Percentiles rank a stretch among this genome's conserved stretches.
Conservation (phyloP, 2,113 vertebrate genomes). For the Atherinomorus stipes region DNA sequence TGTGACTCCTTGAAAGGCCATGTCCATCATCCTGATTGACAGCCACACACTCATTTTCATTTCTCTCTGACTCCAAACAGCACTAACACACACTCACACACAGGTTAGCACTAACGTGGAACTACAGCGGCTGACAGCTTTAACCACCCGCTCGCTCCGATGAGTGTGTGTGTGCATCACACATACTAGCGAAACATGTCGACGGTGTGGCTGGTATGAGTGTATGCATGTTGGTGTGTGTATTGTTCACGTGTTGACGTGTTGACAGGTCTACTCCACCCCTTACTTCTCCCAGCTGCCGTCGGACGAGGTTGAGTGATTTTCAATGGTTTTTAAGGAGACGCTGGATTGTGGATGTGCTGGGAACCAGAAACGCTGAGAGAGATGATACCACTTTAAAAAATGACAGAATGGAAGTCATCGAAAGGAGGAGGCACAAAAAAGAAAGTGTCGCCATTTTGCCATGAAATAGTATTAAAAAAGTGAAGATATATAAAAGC, state of each 20-base stretch:
- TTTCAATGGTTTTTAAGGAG: constrained; percentile 74
- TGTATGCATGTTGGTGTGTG: constrained; percentile 31
- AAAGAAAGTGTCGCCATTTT: not conserved
- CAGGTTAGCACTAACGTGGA: constrained; percentile 60
- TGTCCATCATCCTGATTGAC: constrained; percentile 80
- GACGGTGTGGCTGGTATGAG: constrained; percentile 28
- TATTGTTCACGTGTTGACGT: constrained; percentile 68
- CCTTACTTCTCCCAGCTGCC: constrained; percentile 76
- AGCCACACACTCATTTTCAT: constrained; percentile 47
- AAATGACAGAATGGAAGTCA: constrained; percentile 40
- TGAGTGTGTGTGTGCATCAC: constrained; percentile 7
- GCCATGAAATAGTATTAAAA: too few relatives aligned
- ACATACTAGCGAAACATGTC: constrained; percentile 26
- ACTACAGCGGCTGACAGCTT: constrained; percentile 34
- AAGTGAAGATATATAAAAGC: too few relatives aligned
- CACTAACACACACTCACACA: constrained; percentile 9
- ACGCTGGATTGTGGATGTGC: constrained; percentile 47
- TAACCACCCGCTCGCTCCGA: constrained; percentile 7
- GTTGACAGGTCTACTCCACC: constrained; percentile 79
- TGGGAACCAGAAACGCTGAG: constrained; percentile 52
- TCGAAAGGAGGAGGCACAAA: not conserved
- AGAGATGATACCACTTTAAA: constrained; percentile 46
- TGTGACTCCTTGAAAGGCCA: constrained; percentile 80
- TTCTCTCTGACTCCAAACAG: constrained; percentile 14
- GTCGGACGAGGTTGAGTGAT: constrained; percentile 78